Evolutionary conservation across 2,888 invertebrate species (phyloP).

Genomic region (Beris chalybata): DNA sequence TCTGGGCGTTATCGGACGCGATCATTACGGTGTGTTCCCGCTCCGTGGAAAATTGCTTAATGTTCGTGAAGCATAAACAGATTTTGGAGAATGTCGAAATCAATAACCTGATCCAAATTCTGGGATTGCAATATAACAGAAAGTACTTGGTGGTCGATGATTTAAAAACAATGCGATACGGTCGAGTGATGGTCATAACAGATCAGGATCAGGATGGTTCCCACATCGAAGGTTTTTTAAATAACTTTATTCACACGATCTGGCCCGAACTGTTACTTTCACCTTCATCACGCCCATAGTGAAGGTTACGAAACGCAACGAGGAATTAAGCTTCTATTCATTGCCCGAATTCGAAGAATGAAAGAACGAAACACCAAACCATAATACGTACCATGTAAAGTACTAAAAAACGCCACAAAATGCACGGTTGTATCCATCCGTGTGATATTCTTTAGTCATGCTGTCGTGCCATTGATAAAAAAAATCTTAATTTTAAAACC

Average conservation of each 20-base stretch:
- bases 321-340: slow-evolving; percentile 88
- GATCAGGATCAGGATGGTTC: slow-evolving; percentile 99
- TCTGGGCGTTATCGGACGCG: slow-evolving; percentile 89
- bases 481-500: slow-evolving; percentile 31
- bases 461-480: too few species aligned
- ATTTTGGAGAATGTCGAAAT: slow-evolving; percentile 97
- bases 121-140: slow-evolving; percentile 95
- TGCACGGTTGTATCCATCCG: too few species aligned
- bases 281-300: slow-evolving; percentile 99
- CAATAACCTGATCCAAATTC: slow-evolving; percentile 92
- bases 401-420: too few species aligned
- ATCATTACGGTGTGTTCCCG: slow-evolving; percentile 96
- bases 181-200: slow-evolving; percentile 99
- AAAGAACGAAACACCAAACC: slow-evolving; percentile 87
- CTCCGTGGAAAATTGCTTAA: slow-evolving; percentile 94
- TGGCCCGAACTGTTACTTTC: slow-evolving; percentile 92
- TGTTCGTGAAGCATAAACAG: slow-evolving; percentile 98
- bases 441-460: too few species aligned
- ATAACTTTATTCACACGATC: slow-evolving; percentile 98
- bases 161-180: slow-evolving; percentile 87
- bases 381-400: slow-evolving; percentile 90
- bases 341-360: slow-evolving; percentile 98
- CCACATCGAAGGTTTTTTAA: slow-evolving; percentile 96
- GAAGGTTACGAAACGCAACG: slow-evolving; percentile 86
- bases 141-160: slow-evolving; percentile 85